Evolutionary conservation across 2,888 invertebrate species (phyloP).

Genomic region (Nomada goodeniana): DNA sequence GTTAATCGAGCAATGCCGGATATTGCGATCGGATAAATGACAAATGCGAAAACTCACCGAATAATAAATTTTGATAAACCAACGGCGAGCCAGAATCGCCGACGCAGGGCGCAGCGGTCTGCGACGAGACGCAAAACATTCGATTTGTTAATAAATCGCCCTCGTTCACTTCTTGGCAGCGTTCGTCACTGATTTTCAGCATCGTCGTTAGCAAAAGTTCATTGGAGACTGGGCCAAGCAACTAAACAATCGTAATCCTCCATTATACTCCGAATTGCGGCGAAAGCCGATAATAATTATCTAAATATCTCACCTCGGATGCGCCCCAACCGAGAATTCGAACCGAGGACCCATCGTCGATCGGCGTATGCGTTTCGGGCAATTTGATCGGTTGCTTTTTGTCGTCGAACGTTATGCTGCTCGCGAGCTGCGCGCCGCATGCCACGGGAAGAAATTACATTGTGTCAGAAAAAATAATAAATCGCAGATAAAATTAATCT

Average conservation of each 20-base stretch:
- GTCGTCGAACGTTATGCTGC: slow-evolving; percentile 58
- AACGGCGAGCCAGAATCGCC: slow-evolving; percentile 77
- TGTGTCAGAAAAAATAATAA: neutral
- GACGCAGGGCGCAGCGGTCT: slow-evolving; percentile 69
- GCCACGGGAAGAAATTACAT: neutral
- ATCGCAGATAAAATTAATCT: too few relatives aligned
- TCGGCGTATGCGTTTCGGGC: slow-evolving; percentile 39
- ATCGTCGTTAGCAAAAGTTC: slow-evolving; percentile 56
- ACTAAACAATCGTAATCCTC: slow-evolving; percentile 51
- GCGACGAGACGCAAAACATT: slow-evolving; percentile 71
- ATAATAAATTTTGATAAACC: slow-evolving; percentile 57
- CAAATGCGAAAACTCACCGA: slow-evolving; percentile 63
- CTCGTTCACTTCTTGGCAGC: slow-evolving; percentile 62
- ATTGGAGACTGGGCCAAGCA: slow-evolving; percentile 68
- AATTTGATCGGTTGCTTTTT: slow-evolving; percentile 68
- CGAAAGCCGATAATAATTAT: neutral
- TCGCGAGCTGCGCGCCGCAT: slow-evolving; percentile 56
- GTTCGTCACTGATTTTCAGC: slow-evolving; percentile 63
- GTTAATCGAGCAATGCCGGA: neutral
- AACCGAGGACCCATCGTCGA: slow-evolving; percentile 55
- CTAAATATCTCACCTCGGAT: slow-evolving; percentile 28
- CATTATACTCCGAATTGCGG: neutral
- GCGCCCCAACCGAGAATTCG: slow-evolving; percentile 75
- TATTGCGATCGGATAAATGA: neutral
- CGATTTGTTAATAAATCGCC: slow-evolving; percentile 63